Evolutionary conservation across 2,888 invertebrate species (phyloP).

Genomic region (Gastrophysa polygoni): DNA sequence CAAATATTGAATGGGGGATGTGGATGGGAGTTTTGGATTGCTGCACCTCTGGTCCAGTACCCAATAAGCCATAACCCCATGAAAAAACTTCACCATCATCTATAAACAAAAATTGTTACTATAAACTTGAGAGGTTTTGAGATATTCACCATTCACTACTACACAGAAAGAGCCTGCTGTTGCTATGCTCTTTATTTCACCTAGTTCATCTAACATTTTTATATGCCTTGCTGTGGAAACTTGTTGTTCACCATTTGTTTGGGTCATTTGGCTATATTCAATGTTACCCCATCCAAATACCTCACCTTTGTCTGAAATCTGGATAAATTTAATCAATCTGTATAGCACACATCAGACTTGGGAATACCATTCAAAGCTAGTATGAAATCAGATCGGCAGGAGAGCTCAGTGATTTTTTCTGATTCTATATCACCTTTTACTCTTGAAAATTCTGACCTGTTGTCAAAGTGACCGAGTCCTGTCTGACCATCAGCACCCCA

Average conservation of each 20-base stretch:
- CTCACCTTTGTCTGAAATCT: slow-evolving; percentile 76
- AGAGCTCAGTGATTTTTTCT: slow-evolving; percentile 81
- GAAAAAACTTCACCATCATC: slow-evolving; percentile 84
- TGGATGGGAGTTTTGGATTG: slow-evolving; percentile 69
- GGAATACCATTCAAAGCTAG: slow-evolving; percentile 82
- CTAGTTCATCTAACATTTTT: slow-evolving; percentile 68
- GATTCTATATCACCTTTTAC: slow-evolving; percentile 82
- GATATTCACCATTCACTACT: slow-evolving; percentile 74
- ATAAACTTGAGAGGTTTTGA: background rate
- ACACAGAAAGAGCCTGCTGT: slow-evolving; percentile 88
- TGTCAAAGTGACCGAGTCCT: slow-evolving; percentile 74
- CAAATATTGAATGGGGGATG: slow-evolving; percentile 84
- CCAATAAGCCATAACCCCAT: slow-evolving; percentile 94
- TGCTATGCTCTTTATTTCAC: slow-evolving; percentile 80
- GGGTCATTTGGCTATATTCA: slow-evolving; percentile 85
- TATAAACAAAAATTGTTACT: slow-evolving; percentile 46
- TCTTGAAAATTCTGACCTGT: slow-evolving; percentile 64
- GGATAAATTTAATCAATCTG: background rate
- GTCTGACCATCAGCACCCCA: slow-evolving; percentile 97
- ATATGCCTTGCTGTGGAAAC: slow-evolving; percentile 74
- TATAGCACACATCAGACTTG: background rate
- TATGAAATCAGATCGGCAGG: slow-evolving; percentile 84
- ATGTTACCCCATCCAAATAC: slow-evolving; percentile 97
- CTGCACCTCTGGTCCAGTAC: slow-evolving; percentile 82
- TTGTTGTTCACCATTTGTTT: slow-evolving; percentile 67